Evolutionary conservation across 2,113 vertebrate species (phyloP).

Genomic region (Thymallus thymallus): DNA sequence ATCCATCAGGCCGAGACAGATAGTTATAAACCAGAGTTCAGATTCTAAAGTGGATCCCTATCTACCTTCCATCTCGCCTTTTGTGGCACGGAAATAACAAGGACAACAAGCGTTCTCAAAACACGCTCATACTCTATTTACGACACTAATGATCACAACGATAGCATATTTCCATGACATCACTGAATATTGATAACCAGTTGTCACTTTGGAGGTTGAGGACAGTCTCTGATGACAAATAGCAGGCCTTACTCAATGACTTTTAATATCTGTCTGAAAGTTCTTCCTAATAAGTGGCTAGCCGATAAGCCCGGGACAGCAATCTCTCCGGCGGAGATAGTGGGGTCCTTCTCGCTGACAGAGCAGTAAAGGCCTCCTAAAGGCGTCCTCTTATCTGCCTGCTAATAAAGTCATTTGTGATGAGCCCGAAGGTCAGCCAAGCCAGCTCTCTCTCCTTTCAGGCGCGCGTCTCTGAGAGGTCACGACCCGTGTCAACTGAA

Average conservation of each 20-base stretch:
- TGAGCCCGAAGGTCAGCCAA: conserved; percentile 82
- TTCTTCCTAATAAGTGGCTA: conserved; percentile 64
- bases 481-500: not conserved
- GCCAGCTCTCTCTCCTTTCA: not conserved
- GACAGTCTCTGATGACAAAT: not conserved
- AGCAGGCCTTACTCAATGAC: not conserved
- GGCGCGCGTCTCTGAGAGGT: not conserved
- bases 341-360: conserved; percentile 57
- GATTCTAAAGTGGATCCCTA: conserved; percentile 57
- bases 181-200: not conserved
- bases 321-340: conserved; percentile 66
- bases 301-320: conserved; percentile 67
- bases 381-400: conserved; percentile 72
- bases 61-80: conserved; percentile 18
- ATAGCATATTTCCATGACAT: too few species aligned
- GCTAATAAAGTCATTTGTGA: conserved; percentile 78
- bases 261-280: conserved; percentile 61
- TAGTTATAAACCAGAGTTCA: conserved; percentile 64
- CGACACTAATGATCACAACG: too few species aligned
- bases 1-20: conserved; percentile 62
- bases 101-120: not conserved
- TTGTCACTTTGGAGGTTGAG: not conserved
- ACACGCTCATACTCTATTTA: too few species aligned
- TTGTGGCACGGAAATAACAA: not conserved
- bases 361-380: conserved; percentile 63